A percentile compares a stretch with the other conserved stretches of the same genome.
Evolutionary conservation across 2,797 vertebrate genomes (phyloP).

Genomic region (Chelidonichthys spinosus): DNA sequence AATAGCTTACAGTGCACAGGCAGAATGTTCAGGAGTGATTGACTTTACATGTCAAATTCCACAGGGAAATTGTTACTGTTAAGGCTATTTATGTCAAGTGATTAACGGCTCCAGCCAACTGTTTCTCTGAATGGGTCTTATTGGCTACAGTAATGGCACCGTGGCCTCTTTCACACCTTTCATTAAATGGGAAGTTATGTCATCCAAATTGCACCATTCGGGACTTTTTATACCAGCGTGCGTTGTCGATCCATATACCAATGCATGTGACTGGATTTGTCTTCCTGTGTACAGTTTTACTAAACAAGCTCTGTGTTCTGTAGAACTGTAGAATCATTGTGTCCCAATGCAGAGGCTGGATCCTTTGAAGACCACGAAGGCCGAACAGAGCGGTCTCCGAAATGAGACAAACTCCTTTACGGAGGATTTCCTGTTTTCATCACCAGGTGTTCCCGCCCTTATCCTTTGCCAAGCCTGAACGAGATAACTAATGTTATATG

Average conservation of each 20-base stretch:
- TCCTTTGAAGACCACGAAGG: too few species aligned
- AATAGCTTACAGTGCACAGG: slow-evolving; percentile 70
- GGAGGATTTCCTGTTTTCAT: too few species aligned
- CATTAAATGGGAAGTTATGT: slow-evolving; percentile 31
- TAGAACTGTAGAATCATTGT: neutral
- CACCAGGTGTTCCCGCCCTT: too few species aligned
- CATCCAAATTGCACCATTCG: slow-evolving; percentile 61
- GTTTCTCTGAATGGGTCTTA: slow-evolving; percentile 49
- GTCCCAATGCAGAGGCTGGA: too few species aligned
- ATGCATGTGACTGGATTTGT: slow-evolving; percentile 35
- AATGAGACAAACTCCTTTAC: too few species aligned
- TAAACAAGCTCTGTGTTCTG: neutral
- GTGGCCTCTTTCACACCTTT: slow-evolving; percentile 32
- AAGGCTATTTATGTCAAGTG: slow-evolving; percentile 73
- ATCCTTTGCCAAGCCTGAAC: too few species aligned
- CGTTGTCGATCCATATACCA: slow-evolving; percentile 23
- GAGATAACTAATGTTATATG: too few species aligned
- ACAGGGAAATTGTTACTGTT: slow-evolving; percentile 72
- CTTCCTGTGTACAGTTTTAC: slow-evolving; percentile 12
- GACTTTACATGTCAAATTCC: slow-evolving; percentile 69
- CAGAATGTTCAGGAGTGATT: slow-evolving; percentile 68
- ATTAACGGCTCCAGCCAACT: slow-evolving; percentile 63
- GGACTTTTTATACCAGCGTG: slow-evolving; percentile 26
- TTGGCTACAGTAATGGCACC: slow-evolving; percentile 53
- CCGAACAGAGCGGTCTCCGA: too few species aligned